phyloP scores from a whole-genome alignment of 2,888 invertebrate species.

The Macrophya annulata region DNA sequence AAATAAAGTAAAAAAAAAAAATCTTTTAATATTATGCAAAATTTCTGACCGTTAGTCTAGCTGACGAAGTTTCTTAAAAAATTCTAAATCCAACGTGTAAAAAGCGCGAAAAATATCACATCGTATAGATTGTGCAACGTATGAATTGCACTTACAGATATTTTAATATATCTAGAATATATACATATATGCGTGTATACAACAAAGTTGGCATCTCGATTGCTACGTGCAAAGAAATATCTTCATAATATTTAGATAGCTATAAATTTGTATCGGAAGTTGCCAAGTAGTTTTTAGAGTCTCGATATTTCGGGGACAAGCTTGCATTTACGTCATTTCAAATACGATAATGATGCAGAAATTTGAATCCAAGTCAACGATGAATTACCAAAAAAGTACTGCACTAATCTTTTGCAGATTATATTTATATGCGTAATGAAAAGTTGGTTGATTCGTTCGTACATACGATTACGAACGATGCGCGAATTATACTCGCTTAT shows the following conservation, averaged over 20 bases:
- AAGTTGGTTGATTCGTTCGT: background rate
- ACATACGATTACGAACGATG: background rate
- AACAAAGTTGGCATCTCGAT: constrained; percentile 46
- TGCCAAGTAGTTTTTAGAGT: constrained; percentile 3
- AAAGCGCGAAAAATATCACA: constrained; percentile 2
- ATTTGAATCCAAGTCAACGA: background rate
- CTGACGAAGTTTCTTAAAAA: background rate
- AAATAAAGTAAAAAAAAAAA: background rate
- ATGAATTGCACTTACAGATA: background rate
- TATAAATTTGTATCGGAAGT: constrained; percentile 43
- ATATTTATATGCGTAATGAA: too few species aligned
- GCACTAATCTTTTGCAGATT: too few species aligned
- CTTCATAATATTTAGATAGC: constrained; percentile 31
- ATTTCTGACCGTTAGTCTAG: background rate
- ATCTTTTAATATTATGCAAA: background rate
- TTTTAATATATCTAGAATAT: background rate
- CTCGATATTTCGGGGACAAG: constrained; percentile 23
- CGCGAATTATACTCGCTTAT: constrained; percentile 5
- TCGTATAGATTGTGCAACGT: constrained; percentile 11
- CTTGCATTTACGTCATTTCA: constrained; percentile 1
- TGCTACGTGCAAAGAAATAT: background rate
- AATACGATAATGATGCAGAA: background rate
- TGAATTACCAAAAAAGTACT: background rate
- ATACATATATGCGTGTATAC: background rate
- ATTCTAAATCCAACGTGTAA: background rate